Evolutionary conservation across 2,113 vertebrate species (phyloP), one percentile per base, ranked within the genome.

Genomic region (Pongo pygmaeus): DNA sequence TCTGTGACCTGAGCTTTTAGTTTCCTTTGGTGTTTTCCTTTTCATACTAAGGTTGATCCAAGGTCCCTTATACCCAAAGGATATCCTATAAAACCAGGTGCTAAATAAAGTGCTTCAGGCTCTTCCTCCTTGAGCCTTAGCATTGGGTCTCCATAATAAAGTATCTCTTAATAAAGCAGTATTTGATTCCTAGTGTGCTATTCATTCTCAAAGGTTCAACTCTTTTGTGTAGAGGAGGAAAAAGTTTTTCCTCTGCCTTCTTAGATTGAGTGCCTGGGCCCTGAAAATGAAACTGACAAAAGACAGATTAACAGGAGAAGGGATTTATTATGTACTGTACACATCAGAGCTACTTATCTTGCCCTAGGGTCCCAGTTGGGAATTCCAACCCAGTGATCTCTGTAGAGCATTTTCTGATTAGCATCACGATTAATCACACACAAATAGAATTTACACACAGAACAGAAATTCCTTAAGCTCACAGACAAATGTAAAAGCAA

Each of bases 371-470:
- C 32, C 74, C 83, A 67, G 25, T 69, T 52, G 80, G 27, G 48
- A 10, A 92, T 88, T 89, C 84, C n/a, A 92, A 69, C 30, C 38
- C 74, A 22, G 23, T 35, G 40, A 95, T 59, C 84, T 84, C 88
- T 91, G 52, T 89, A 89, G 93, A 90, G 81, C 86, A 85, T 81
- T 92, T 79, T 43, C 81, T 20, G 43, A 89, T 94, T 52, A 80
- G 18, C n/a, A 92, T 38, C 64, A 43, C 32, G 40, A 77, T 91
- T 94, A 77, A 81, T 55, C 75, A 77, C 11, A 61, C 35, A 89
- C 59, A 96, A n/a, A 23, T 30, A 93, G 75, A 95, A 84, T 61
- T 95, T 67, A 88, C 32, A 91, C 22, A 25, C 25, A 85, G 72
- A 80, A 40, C 57, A 77, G 64, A 93, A 80, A 96, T 89, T 93